Base-by-base conservation (phyloP, 2,888 invertebrate genomes). In the Drosophila kambysellisi region DNA sequence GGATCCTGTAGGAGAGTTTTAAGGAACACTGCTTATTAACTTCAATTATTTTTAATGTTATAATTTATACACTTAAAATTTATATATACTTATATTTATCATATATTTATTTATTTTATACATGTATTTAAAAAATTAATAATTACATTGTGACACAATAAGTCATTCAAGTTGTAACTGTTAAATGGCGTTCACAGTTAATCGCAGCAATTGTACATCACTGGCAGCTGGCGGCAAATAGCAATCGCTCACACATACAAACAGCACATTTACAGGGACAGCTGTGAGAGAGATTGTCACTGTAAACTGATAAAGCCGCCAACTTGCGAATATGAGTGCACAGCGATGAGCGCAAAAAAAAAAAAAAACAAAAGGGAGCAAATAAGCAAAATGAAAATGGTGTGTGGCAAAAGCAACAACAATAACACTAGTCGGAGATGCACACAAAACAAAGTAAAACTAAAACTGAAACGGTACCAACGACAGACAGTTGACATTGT, bases 401-500 rank as follows among this genome's bases (percentile, higher is more conserved):
- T 60, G 53, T 48, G 52, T 46, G 15, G 5, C 32, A 32, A 48
- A 57, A 32, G n/a, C 33, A 54, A 37, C 54, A 39, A 20, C 48
- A 15, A 33, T 57, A 29, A 58, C 53, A 70, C 35, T 37, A 59
- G 32, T 41, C 29, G 20, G 35, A 46, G 56, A 59, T 59, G 61
- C 43, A 69, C 37, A 61, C 68, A 73, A 78, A 56, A 62, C 61
- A 62, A 63, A 52, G 48, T 53, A 11, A 20, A 59, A 57, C 62
- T 50, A 68, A 78, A 78, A 65, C 52, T 65, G 39, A 64, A 65
- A 62, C 51, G 43, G 43, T 59, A 43, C 50, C 39, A 41, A 33
- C 58, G 46, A 64, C 68, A 88, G 50, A 64, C 68, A 88, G 82
- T 87, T 88, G 82, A 81, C 89, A 79, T 87, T 87, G 74, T 41